A percentile compares a stretch with the other conserved stretches of the same genome.
phyloP scores from a whole-genome alignment of 2,888 invertebrate species.

The Tetragonisca angustula region DNA sequence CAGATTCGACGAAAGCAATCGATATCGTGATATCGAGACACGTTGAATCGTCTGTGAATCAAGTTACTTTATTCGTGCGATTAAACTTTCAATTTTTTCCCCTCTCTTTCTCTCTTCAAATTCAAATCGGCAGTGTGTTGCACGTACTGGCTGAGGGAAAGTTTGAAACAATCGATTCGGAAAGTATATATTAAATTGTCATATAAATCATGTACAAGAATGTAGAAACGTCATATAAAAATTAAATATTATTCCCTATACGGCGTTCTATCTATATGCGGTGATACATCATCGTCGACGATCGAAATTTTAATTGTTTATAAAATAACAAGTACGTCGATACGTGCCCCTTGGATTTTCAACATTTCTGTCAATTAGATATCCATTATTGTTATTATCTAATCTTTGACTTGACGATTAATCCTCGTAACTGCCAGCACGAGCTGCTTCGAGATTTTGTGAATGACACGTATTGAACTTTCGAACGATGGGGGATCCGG shows the following conservation, averaged over 20 bases:
- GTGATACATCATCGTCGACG: slow-evolving; percentile 8
- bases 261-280: neutral
- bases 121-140: too few species aligned
- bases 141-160: neutral
- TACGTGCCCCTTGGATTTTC: neutral
- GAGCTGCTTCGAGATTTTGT: neutral
- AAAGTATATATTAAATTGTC: neutral
- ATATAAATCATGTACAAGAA: neutral
- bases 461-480: neutral
- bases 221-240: slow-evolving; percentile 20
- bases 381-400: too few species aligned
- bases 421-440: neutral
- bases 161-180: neutral
- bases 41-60: neutral
- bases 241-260: slow-evolving; percentile 22
- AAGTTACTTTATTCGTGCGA: neutral
- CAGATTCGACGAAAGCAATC: neutral
- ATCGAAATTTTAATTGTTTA: neutral
- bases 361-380: neutral
- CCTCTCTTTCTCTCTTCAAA: too few species aligned
- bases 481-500: neutral
- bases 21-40: neutral
- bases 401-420: neutral
- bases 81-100: neutral
- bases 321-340: neutral